Evolutionary conservation across 2,797 vertebrate genomes (phyloP), one percentile per base, ranked within the genome.

Genomic region (Nyctibius grandis): DNA sequence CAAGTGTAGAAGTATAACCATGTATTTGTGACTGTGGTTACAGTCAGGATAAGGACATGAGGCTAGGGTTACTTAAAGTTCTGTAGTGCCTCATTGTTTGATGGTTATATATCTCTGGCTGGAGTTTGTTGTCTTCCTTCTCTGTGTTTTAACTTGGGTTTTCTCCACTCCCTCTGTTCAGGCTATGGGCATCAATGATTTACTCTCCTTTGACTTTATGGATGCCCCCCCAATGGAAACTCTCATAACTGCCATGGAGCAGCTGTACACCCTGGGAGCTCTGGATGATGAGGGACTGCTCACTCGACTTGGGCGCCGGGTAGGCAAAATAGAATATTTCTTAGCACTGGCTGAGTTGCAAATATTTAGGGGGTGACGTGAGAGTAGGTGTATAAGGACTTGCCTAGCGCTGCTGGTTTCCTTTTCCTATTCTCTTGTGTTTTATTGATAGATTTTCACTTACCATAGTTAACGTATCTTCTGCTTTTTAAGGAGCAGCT

Each of bases 181-280:
- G 99, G 99, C 99, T 6, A 99, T 99, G 99, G 99, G 99, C 77
- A 99, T 99, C 98, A 99, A 99, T 10, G 99, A 99, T 97, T 97
- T 99, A 64, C 98, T 99, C 48, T 99, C 99, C 15, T 99, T 99
- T 75, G 99, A 99, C 98, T 99, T 99, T 79, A 99, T 99, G 99
- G 99, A 99, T 45, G 99, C 99, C 59, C 99, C 99, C 1, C 99
- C 99, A 3, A 99, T 99, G 99, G 99, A 99, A 97, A 99, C 99
- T 7, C 98, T 99, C 47, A 99, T 99, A 97, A 99, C 99, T 12
- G 99, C 99, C 94, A 99, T 99, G 99, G 99, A 99, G 97, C 99
- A 99, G 96, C 98, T 99, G 13, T 99, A 99, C 97, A 99, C 99
- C 0, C 98, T 99, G 94, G 99, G 99, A 72, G 99, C 99, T 48